These are phyloP conservation scores for Julus scandinavius DNA, from an alignment of 2,888 invertebrate genomes.

Conservation along the genomic window DNA sequence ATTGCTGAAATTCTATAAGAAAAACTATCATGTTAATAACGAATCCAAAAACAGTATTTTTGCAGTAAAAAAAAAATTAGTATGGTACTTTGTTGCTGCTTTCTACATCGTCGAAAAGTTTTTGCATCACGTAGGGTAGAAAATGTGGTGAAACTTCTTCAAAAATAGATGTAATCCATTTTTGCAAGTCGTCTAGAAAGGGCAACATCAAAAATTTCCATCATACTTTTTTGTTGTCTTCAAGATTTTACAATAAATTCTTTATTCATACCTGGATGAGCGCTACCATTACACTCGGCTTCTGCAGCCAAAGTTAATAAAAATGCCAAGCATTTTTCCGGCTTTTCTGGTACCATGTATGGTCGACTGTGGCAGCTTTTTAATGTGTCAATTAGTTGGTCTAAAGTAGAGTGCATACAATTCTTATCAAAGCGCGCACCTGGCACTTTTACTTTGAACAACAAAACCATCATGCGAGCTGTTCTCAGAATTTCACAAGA, in stretches of 20 bases:
- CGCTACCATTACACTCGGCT: neutral
- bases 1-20: neutral
- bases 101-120: neutral
- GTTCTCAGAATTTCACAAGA: slow-evolving; percentile 26
- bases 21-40: neutral
- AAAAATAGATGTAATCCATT: neutral
- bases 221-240: neutral
- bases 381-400: slow-evolving; percentile 36
- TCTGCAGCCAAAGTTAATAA: slow-evolving; percentile 17
- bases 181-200: slow-evolving; percentile 7
- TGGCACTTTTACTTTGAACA: slow-evolving; percentile 28
- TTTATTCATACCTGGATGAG: neutral
- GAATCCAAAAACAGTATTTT: neutral
- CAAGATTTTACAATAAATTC: neutral
- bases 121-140: slow-evolving; percentile 26
- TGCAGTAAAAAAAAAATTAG: neutral
- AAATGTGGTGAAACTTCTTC: slow-evolving; percentile 47
- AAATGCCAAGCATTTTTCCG: slow-evolving; percentile 46
- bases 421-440: neutral
- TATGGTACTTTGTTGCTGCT: neutral
- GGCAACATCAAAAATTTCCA: neutral
- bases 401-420: neutral
- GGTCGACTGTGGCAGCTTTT: slow-evolving; percentile 43
- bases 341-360: slow-evolving; percentile 33
- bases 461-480: slow-evolving; percentile 45